These are phyloP conservation scores for Lepas anatifera DNA, from an alignment of 2,888 invertebrate species.

Conservation along the genomic window DNA sequence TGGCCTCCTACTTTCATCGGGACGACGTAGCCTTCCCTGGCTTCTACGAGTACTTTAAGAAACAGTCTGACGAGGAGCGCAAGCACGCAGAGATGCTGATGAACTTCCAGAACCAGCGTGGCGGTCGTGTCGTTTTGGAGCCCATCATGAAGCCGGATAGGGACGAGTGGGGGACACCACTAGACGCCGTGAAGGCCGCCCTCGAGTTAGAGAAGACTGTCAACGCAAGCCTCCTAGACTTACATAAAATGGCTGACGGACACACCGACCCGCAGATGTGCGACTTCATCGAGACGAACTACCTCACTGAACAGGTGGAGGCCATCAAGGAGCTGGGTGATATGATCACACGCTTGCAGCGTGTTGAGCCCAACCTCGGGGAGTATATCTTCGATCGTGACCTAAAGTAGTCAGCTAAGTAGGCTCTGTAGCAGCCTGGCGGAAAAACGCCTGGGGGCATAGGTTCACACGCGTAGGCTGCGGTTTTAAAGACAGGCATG, in stretches of 20 bases:
- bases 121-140: slow-evolving; percentile 55
- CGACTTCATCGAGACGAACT: slow-evolving; percentile 42
- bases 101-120: slow-evolving; percentile 51
- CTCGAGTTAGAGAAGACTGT: slow-evolving; percentile 63
- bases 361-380: slow-evolving; percentile 43
- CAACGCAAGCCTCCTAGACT: slow-evolving; percentile 46
- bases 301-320: slow-evolving; percentile 45
- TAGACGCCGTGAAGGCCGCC: slow-evolving; percentile 58
- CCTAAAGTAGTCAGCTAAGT: too few relatives aligned
- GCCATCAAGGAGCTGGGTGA: slow-evolving; percentile 46
- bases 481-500: too few relatives aligned
- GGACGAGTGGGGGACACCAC: slow-evolving; percentile 52
- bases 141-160: slow-evolving; percentile 48
- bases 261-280: slow-evolving; percentile 40
- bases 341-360: slow-evolving; percentile 44
- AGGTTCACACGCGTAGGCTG: too few relatives aligned
- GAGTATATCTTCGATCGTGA: slow-evolving; percentile 46
- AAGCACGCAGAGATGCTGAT: slow-evolving; percentile 60
- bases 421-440: too few relatives aligned
- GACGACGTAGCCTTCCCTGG: slow-evolving; percentile 64
- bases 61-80: slow-evolving; percentile 64
- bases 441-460: too few relatives aligned
- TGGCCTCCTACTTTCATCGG: slow-evolving; percentile 61
- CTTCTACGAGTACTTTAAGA: slow-evolving; percentile 55
- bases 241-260: slow-evolving; percentile 37